Evolutionary conservation across 2,888 invertebrate genomes (phyloP).

Genomic region (Troglohyphantes excavatus): DNA sequence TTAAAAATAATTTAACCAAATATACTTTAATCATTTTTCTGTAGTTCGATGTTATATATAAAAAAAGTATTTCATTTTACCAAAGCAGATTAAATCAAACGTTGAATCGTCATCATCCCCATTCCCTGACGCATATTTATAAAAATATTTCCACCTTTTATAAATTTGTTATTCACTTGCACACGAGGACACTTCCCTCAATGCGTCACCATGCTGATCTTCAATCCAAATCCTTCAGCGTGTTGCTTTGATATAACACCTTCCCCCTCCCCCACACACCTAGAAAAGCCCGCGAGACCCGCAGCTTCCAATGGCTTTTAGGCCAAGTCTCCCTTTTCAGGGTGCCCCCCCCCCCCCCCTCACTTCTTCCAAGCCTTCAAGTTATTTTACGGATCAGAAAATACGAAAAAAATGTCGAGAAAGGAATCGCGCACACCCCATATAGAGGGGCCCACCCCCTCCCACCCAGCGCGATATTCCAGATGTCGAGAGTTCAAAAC

Average conservation of each 20-base stretch:
- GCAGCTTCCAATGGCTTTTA: constrained; percentile 32
- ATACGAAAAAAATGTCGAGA: constrained; percentile 18
- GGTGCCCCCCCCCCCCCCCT: background rate
- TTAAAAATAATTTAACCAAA: no score
- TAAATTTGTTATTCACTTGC: background rate
- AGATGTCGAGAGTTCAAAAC: constrained; percentile 70
- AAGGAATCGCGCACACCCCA: background rate
- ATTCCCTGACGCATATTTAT: background rate
- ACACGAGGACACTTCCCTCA: background rate
- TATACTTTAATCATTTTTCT: no score
- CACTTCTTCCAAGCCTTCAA: background rate
- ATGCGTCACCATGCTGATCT: background rate
- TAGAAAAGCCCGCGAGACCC: background rate
- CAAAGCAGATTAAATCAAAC: background rate
- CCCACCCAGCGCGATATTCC: constrained; percentile 47
- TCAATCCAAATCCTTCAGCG: background rate
- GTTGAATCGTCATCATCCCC: background rate
- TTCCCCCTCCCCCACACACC: background rate
- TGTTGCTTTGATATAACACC: background rate
- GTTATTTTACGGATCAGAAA: constrained; percentile 69
- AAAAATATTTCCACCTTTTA: background rate
- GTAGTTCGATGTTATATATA: no score
- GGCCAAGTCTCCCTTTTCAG: constrained; percentile 14
- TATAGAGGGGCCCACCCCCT: background rate
- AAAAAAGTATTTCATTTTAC: background rate